Evolutionary conservation across 2,888 invertebrate species (phyloP), one percentile per base, ranked within the genome.

Genomic region (Tenthredo distinguenda): DNA sequence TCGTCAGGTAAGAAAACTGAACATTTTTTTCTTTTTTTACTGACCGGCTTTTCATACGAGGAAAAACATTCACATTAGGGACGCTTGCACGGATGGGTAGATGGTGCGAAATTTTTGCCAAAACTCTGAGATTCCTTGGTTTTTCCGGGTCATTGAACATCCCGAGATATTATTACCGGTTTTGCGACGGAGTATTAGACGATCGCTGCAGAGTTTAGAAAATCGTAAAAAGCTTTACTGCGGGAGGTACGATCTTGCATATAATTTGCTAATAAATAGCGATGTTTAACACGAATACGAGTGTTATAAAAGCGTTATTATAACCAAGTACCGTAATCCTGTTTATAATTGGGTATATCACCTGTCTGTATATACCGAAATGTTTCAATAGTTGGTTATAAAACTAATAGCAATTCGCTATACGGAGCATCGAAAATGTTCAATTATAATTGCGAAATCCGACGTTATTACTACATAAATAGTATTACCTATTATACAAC

Each of bases 241-340:
- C 31, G 15, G 31, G 31, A 31, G 12, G 12, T 26, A 65, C 21
- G 26, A 62, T 71, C 37, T 71, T 9, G 40, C 2, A 43, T 43
- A 43, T 43, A 10, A 10, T n/a, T 74, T 43, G 21, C 72, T 43
- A 43, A 74, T 74, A 37, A 74, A 37, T 34, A 18, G 34, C 26
- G 72, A 26, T n/a, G 26, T 43, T 74, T 21, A 43, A 74, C n/a
- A 31, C 40, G n/a, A 74, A 68, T 68, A 34, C 40, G 5, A 40
- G 72, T 74, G 72, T 43, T 74, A 43, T 74, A 40, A 74, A 43
- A 74, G 7, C 43, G 43, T 74, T 9, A 74, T 74, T 26, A 74
- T 74, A 43, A 31, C 72, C 26, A 21, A 74, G 72, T 74, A 74
- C 72, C 72, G 72, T 74, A 74, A 74, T 74, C 43, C 9, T 74